Evolutionary conservation across 2,888 invertebrate species (phyloP).

Genomic region (Bimastos eiseni): DNA sequence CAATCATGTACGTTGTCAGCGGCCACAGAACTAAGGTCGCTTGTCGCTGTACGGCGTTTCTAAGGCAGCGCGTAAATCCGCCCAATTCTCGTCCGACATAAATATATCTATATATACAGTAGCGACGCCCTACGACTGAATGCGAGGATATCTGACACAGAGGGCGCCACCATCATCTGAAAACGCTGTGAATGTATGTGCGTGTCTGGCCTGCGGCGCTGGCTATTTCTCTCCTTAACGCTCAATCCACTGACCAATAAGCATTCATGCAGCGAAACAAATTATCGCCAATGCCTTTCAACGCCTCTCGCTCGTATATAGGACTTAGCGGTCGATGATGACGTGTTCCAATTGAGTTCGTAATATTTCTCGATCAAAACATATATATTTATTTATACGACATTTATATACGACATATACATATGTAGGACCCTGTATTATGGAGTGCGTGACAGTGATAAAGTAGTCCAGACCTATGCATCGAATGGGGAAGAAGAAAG

Average conservation of each 20-base stretch:
- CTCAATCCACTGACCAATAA: neutral
- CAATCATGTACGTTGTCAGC: neutral
- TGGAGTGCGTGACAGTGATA: neutral
- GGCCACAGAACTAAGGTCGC: neutral
- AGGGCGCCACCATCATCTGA: neutral
- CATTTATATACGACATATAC: neutral
- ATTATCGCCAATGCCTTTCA: conserved; percentile 20
- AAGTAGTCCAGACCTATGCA: neutral
- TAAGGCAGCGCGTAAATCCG: conserved; percentile 3
- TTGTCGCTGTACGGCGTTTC: neutral
- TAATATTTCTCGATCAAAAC: conserved; percentile 21
- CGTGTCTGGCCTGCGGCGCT: neutral
- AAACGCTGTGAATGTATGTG: neutral
- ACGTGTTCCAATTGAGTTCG: conserved; percentile 17
- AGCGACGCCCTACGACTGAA: neutral
- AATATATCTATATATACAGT: neutral
- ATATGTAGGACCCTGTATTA: neutral
- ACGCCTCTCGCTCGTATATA: neutral
- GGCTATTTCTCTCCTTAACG: neutral
- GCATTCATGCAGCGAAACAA: conserved; percentile 1
- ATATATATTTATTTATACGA: neutral
- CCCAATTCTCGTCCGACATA: neutral
- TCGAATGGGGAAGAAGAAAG: neutral
- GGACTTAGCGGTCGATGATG: neutral
- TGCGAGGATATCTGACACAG: neutral